Percentiles rank a stretch among this genome's conserved stretches.
These are phyloP conservation scores for Thera britannica DNA, from an alignment of 2,888 invertebrate species.

Conservation along the genomic window DNA sequence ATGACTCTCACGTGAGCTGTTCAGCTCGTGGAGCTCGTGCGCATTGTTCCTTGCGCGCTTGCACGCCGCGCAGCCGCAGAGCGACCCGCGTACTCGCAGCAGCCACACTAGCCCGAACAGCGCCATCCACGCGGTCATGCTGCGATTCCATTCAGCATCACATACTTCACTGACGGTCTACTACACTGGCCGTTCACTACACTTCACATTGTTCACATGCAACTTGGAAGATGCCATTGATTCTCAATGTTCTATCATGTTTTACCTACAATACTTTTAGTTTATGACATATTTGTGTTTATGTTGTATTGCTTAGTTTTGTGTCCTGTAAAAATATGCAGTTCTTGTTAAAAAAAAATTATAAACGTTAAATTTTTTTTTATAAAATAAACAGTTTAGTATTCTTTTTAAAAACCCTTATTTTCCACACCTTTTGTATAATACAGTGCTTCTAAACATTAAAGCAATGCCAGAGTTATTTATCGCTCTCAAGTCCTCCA, in stretches of 20 bases:
- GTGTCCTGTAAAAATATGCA: no score
- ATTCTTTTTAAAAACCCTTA: no score
- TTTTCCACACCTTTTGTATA: no score
- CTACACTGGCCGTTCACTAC: slow-evolving; percentile 27
- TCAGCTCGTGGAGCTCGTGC: slow-evolving; percentile 52
- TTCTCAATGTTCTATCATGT: not conserved
- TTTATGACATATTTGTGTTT: no score
- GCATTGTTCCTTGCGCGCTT: slow-evolving; percentile 78
- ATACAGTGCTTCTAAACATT: no score
- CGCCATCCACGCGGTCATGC: slow-evolving; percentile 89
- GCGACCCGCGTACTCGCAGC: slow-evolving; percentile 91
- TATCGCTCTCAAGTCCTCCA: no score
- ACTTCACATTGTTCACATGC: not conserved
- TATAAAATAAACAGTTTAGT: no score
- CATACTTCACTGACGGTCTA: slow-evolving; percentile 46
- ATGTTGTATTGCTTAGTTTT: no score
- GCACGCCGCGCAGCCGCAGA: slow-evolving; percentile 90
- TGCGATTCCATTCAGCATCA: slow-evolving; percentile 70
- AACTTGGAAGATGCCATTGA: not conserved
- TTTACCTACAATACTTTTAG: not conserved
- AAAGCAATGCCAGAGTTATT: no score
- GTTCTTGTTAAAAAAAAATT: no score
- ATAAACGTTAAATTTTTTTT: no score
- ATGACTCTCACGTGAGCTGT: slow-evolving; percentile 44
- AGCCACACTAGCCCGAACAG: slow-evolving; percentile 95